phyloP scores from a whole-genome alignment of 2,888 invertebrate species.

The Orchesellides sinensis region DNA sequence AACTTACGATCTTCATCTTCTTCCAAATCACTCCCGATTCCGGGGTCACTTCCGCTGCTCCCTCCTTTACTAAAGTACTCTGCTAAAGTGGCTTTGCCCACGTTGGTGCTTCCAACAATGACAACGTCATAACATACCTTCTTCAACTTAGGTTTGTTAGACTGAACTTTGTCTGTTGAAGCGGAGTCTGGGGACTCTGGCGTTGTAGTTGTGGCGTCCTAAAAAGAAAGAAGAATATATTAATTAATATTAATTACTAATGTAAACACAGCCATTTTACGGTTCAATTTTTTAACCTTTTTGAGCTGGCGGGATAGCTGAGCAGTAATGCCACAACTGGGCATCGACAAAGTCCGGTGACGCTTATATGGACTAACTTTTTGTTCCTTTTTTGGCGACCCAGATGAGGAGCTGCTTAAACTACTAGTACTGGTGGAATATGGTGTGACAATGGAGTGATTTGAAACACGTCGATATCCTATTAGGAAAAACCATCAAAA shows the following conservation, averaged over 20 bases:
- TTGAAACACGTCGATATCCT: conserved; percentile 61
- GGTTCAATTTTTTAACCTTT: neutral
- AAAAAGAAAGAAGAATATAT: neutral
- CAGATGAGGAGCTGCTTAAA: conserved; percentile 49
- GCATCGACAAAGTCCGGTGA: conserved; percentile 63
- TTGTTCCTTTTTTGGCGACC: conserved; percentile 53
- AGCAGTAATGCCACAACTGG: conserved; percentile 50
- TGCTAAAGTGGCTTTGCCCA: conserved; percentile 58
- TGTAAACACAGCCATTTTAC: neutral
- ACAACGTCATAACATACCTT: conserved; percentile 56
- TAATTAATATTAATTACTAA: no score
- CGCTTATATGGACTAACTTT: conserved; percentile 54
- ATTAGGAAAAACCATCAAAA: neutral
- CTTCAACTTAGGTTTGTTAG: conserved; percentile 34
- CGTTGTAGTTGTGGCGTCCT: conserved; percentile 47
- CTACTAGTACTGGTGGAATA: conserved; percentile 62
- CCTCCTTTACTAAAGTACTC: conserved; percentile 61
- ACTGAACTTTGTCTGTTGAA: conserved; percentile 35
- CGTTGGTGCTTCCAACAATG: conserved; percentile 62
- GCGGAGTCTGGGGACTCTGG: conserved; percentile 54
- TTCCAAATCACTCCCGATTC: conserved; percentile 61
- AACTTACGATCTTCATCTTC: conserved; percentile 66
- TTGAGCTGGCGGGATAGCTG: conserved; percentile 43
- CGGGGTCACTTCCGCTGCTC: conserved; percentile 61
- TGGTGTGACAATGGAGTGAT: conserved; percentile 55